phyloP scores from a whole-genome alignment of 1,140 invertebrate genomes.

The Solen grandis region DNA sequence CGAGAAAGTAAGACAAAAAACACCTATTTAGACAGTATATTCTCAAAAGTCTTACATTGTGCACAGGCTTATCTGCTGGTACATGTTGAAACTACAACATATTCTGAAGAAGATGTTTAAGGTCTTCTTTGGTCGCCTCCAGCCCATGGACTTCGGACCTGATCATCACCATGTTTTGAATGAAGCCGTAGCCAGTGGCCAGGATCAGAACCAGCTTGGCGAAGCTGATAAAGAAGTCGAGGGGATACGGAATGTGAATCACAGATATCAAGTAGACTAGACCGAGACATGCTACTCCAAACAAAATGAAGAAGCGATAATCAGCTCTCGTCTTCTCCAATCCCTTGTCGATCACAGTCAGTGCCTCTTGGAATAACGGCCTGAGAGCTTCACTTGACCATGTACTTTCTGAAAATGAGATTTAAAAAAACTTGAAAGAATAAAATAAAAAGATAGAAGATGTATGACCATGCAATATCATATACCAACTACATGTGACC shows the following conservation, averaged over 20 bases:
- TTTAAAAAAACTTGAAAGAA: not conserved
- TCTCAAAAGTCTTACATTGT: too few species aligned
- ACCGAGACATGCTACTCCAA: slow-evolving; percentile 15
- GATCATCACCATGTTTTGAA: slow-evolving; percentile 40
- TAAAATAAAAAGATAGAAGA: not conserved
- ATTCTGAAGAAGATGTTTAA: slow-evolving; percentile 36
- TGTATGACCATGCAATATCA: too few species aligned
- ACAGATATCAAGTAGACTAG: slow-evolving; percentile 36
- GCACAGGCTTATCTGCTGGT: too few species aligned
- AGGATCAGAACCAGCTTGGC: slow-evolving; percentile 13
- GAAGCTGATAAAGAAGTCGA: slow-evolving; percentile 39
- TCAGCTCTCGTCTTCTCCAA: slow-evolving; percentile 13
- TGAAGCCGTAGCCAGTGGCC: slow-evolving; percentile 33
- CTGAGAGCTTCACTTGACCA: not conserved
- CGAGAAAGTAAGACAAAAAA: too few species aligned
- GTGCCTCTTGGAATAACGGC: slow-evolving; percentile 22
- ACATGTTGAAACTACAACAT: too few species aligned
- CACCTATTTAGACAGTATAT: too few species aligned
- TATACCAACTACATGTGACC: too few species aligned
- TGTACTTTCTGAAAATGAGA: not conserved
- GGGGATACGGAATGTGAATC: slow-evolving; percentile 47
- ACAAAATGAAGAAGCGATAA: slow-evolving; percentile 26
- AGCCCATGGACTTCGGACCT: slow-evolving; percentile 46
- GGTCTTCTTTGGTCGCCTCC: slow-evolving; percentile 36
- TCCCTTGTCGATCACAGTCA: slow-evolving; percentile 21